Base-by-base conservation (phyloP, 2,797 vertebrate species). In the Hydrolagus colliei region DNA sequence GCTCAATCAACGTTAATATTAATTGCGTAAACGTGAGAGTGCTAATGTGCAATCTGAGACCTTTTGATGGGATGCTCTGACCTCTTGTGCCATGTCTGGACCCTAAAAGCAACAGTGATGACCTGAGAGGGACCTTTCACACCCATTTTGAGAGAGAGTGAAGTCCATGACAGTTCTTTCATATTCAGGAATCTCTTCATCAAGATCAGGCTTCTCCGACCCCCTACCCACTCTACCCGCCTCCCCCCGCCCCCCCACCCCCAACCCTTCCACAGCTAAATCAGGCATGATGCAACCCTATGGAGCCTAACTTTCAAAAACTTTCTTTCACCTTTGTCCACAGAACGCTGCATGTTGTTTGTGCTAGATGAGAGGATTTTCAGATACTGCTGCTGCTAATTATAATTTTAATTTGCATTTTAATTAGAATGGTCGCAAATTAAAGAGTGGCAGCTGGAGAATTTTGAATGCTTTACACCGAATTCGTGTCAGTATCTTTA, bases 331-430 rank as follows among this genome's bases (percentile, higher is more conserved):
- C 85, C 72, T 75, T 86, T 86, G 71, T 88, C 91, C 91, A 91
- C 91, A 86, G 89, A 89, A 89, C 90, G 67, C 92, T 91, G 92
- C 89, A 89, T 88, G 90, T 89, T 98, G 97, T 97, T 96, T 96
- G 94, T 95, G 94, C 95, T 92, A 94, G 91, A 93, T 94, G 94
- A 96, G 96, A 96, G 96, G 95, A 96, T 98, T 96, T 97, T 96
- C 96, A 96, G 96, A 97, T 98, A 97, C 96, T 94, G 93, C 96
- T 96, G 95, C 97, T 98, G 97, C 97, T 99, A 99, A 99, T 99
- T 99, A 99, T 99, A 99, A 97, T 98, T 98, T 98, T 97, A 98
- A 99, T 99, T 99, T 98, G 97, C 98, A 99, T 99, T 99, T 99
- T 99, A 99, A 99, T 99, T 98, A 98, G 97, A 97, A 97, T 95